Percentiles rank a stretch among this genome's conserved stretches.
Evolutionary conservation across 2,113 vertebrate genomes (phyloP).

Genomic region (Diphyllodes magnificus): DNA sequence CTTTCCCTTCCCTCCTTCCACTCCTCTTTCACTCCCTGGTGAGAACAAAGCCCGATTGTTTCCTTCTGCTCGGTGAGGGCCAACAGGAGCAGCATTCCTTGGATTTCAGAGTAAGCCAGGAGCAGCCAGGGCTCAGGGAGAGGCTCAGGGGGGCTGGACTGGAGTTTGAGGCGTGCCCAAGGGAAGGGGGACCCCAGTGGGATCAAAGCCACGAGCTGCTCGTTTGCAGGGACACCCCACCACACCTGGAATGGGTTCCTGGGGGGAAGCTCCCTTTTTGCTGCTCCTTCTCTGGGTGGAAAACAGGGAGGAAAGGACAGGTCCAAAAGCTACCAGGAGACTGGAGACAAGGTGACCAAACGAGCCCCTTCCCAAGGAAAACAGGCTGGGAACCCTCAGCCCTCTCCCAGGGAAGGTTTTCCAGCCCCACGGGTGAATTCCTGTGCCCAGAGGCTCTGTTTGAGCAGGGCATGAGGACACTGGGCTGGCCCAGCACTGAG

Average conservation of each 20-base stretch:
- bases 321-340: neutral
- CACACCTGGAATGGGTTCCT: rapidly evolving
- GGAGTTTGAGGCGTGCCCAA: rapidly evolving
- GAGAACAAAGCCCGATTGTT: neutral
- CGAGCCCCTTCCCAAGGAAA: neutral
- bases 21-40: neutral
- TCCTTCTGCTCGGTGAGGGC: neutral
- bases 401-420: neutral
- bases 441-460: neutral
- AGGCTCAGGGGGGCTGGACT: neutral
- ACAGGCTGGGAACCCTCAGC: neutral
- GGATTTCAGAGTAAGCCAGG: neutral
- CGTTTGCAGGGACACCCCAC: rapidly evolving
- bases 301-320: neutral
- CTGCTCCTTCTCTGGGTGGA: neutral
- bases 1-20: neutral
- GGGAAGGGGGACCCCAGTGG: neutral
- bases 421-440: neutral
- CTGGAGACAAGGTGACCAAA: neutral
- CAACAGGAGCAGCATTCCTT: rapidly evolving
- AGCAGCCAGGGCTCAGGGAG: neutral
- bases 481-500: neutral
- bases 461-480: neutral
- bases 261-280: rapidly evolving
- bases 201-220: neutral